Conservation (phyloP, 2,888 invertebrate species). For the Zaprionus obscuricornis region DNA sequence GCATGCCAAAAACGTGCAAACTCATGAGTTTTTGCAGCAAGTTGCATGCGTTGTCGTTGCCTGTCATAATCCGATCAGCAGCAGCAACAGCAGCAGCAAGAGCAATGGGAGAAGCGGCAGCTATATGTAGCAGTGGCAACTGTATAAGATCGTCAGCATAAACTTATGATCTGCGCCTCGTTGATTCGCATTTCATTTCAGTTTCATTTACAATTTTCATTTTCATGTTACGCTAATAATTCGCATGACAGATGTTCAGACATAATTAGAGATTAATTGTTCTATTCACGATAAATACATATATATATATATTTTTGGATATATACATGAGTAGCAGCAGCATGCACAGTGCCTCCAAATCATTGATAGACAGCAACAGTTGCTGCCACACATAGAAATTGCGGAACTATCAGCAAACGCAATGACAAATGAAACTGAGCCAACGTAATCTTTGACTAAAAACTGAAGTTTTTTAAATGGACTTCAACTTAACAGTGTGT, state of each 20-base stretch:
- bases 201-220: conserved; percentile 24
- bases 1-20: too few species aligned
- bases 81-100: conserved; percentile 9
- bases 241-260: conserved; percentile 81
- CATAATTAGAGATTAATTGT: conserved; percentile 83
- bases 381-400: too few species aligned
- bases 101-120: conserved; percentile 7
- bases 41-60: conserved; percentile 60
- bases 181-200: conserved; percentile 65
- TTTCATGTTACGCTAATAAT: conserved; percentile 66
- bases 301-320: conserved; percentile 67
- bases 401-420: too few species aligned
- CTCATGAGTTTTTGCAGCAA: too few species aligned
- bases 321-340: conserved; percentile 16
- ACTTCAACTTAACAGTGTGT: too few species aligned
- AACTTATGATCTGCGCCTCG: conserved; percentile 23
- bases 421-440: too few species aligned
- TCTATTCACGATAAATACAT: conserved; percentile 61
- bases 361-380: too few species aligned
- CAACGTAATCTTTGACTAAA: too few species aligned
- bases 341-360: too few species aligned
- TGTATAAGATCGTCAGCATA: conserved; percentile 64
- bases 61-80: conserved; percentile 81
- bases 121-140: conserved; percentile 41
- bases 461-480: too few species aligned